Percentiles rank a stretch among this genome's conserved stretches.
Evolutionary conservation across 2,888 invertebrate species (phyloP).

Genomic region (Habroteleia sp.): DNA sequence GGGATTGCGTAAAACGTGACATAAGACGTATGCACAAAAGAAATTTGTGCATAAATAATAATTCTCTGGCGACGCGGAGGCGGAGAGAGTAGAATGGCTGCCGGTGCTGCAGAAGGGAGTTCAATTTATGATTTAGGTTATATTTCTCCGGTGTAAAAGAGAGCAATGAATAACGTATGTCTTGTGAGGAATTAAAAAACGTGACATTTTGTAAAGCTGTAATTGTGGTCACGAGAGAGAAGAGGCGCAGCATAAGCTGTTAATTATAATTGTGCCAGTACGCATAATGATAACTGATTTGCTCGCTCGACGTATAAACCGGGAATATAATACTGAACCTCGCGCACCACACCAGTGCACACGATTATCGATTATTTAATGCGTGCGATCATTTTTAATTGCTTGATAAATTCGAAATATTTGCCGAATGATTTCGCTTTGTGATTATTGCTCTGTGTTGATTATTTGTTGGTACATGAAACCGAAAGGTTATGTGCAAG

Average conservation of each 20-base stretch:
- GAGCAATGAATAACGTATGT: slow-evolving; percentile 27
- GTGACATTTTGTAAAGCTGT: slow-evolving; percentile 35
- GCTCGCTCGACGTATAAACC: slow-evolving; percentile 60
- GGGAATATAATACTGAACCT: slow-evolving; percentile 17
- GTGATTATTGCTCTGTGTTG: not conserved
- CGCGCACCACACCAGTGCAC: not conserved
- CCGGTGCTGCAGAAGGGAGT: too few relatives aligned
- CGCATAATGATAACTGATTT: slow-evolving; percentile 73
- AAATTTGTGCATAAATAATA: slow-evolving; percentile 5
- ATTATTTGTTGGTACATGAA: not conserved
- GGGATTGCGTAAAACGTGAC: slow-evolving; percentile 5
- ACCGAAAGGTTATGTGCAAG: not conserved
- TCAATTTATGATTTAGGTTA: slow-evolving; percentile 13
- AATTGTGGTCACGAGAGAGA: slow-evolving; percentile 48
- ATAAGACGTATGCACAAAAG: not conserved
- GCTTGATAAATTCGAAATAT: slow-evolving; percentile 11
- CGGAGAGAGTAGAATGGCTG: not conserved
- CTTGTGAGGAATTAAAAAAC: slow-evolving; percentile 35
- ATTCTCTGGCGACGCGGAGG: not conserved
- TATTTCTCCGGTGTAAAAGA: slow-evolving; percentile 39
- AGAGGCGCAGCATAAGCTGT: slow-evolving; percentile 69
- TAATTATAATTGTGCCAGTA: slow-evolving; percentile 73
- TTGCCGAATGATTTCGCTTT: slow-evolving; percentile 1
- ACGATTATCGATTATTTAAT: slow-evolving; percentile 29
- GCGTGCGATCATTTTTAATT: slow-evolving; percentile 23